These are phyloP conservation scores for Drosophila sulfurigaster DNA, from an alignment of 1,140 invertebrate genomes.

Conservation along the genomic window DNA sequence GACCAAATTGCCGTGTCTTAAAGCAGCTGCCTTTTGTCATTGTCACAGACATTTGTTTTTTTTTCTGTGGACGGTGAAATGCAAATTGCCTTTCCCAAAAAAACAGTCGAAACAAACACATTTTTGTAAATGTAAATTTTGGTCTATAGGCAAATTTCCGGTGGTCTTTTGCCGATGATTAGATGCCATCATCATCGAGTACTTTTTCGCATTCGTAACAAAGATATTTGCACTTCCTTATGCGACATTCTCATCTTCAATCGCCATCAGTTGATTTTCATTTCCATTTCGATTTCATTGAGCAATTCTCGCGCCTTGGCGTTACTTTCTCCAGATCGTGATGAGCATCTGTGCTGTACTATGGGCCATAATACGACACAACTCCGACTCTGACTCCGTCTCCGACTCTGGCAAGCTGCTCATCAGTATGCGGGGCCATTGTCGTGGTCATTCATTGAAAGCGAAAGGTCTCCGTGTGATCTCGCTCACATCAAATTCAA, in stretches of 20 bases:
- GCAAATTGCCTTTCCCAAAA: constrained; percentile 73
- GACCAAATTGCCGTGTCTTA: constrained; percentile 51
- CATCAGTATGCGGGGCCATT: constrained; percentile 71
- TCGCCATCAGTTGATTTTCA: constrained; percentile 28
- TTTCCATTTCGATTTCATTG: constrained; percentile 53
- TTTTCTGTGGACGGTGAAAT: constrained; percentile 54
- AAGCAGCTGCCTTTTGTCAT: constrained; percentile 66
- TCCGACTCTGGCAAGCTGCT: constrained; percentile 36
- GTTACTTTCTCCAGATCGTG: constrained; percentile 71
- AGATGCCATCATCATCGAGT: neutral
- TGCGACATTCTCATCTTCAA: constrained; percentile 56
- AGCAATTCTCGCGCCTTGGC: constrained; percentile 72
- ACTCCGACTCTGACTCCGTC: too few species aligned
- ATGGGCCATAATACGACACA: neutral
- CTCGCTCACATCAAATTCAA: constrained; percentile 47
- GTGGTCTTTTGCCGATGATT: constrained; percentile 31
- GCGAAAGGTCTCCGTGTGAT: constrained; percentile 63
- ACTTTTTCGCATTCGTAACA: neutral
- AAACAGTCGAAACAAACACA: neutral
- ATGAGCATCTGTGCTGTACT: constrained; percentile 53
- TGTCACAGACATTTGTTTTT: constrained; percentile 42
- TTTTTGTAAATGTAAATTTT: constrained; percentile 25
- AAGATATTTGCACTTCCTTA: constrained; percentile 70
- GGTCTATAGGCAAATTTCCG: constrained; percentile 60
- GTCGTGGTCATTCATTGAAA: constrained; percentile 71